Base-by-base conservation (phyloP, 30 jellyfish, hydroid and myxozoan genomes). In the Catostylus mosaicus region DNA sequence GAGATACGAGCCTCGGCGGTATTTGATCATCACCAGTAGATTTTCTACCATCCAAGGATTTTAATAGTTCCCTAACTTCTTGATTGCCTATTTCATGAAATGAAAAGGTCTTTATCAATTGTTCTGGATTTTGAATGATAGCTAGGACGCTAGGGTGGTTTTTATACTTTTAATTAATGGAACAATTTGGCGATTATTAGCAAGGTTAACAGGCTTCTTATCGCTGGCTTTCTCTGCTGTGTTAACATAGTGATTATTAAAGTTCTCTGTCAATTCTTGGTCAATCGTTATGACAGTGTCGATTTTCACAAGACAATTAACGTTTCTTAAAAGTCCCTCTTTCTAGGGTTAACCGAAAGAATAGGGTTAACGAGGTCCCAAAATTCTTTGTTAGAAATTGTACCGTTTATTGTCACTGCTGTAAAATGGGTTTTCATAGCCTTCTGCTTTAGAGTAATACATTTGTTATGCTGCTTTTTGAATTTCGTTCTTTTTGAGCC, bases 391-490 rank as follows among this genome's bases (percentile, higher is more conserved):
- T n/a, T n/a, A n/a, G n/a, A n/a, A n/a, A n/a, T n/a, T n/a, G n/a
- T n/a, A n/a, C 56, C 69, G 20, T 56, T 56, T 56, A 6, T 12
- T 7, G 69, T 56, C 26, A 23, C 69, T 9, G 8, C 26, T 56
- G 8, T n/a, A 56, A 56, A 56, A 26, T 56, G 69, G 26, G 8
- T 56, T n/a, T n/a, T n/a, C n/a, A n/a, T n/a, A n/a, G n/a, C n/a
- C n/a, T n/a, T n/a, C n/a, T n/a, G n/a, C n/a, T n/a, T 56, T 77
- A 77, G 51, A 34, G 88, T 54, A 40, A 60, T 78, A 60, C 88
- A 75, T 75, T 77, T 56, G 33, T 77, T 77, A 3, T n/a, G 27
- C 34, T 77, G 79, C 62, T 77, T 77, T 60, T 77, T 77, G 46
- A 77, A 57, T 5, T 57, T 38, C 7, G 31, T 77, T 56, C 68